Evolutionary conservation across 2,888 invertebrate species (phyloP), one percentile per base, ranked within the genome.

Genomic region (Dicyrtoma fusca): DNA sequence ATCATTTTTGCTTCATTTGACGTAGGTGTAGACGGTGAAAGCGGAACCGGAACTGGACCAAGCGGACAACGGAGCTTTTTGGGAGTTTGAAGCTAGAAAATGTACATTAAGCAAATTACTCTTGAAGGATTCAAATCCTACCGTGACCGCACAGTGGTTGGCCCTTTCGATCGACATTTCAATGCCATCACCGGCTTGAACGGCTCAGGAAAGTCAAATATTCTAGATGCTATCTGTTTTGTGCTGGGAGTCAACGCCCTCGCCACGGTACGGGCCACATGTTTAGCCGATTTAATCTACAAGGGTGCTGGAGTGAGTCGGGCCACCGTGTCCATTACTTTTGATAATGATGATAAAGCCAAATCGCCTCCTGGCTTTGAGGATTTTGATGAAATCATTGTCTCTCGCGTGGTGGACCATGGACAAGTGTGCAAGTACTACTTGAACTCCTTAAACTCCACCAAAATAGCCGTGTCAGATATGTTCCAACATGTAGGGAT

Each of bases 121-220:
- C 85, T 99, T 63, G 97, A 99, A 82, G 99, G 99, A 59, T 99
- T 99, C 83, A 99, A 99, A 85, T 98, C 98, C 0, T 99, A 99
- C 82, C 97, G 96, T 0, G 91, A 92, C 80, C 87, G 94, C 79
- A 95, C 95, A 0, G 95, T 95, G 85, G 89, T 99, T 65, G 90
- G 89, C 76, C 94, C 92, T 1, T 98, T 99, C 83, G 98, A 99
- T 85, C 88, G 88, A 0, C 89, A 93, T 84, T 99, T 99, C 83
- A 99, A 98, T 82, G 99, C 98, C 3, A 98, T 99, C 69, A 98
- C 98, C 14, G 99, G 98, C 0, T 85, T 98, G 61, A 99, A 99
- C 85, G 98, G 98, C 8, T 95, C 94, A 77, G 98, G 98, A 45
- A 98, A 98, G 85, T 97, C 97, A 0, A 98, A 98, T 82, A 94